phyloP scores from a whole-genome alignment of 2,888 invertebrate species.

The Nectonema munidae region DNA sequence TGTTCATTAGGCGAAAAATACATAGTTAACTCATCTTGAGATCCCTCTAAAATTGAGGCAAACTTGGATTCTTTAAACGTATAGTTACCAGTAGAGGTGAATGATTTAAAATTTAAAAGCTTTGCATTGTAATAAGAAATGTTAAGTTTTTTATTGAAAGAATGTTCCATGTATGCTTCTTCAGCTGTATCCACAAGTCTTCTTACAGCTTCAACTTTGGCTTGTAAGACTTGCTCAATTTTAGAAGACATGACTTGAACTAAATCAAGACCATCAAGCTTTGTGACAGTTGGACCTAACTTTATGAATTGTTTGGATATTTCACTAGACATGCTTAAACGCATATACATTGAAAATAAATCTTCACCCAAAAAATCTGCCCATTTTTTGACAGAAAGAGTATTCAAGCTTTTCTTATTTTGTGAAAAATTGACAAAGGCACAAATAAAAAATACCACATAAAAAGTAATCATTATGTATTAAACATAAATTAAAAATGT shows the following conservation, averaged over 20 bases:
- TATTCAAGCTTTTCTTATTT: no score
- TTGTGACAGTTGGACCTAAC: conserved; percentile 20
- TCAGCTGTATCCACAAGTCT: conserved; percentile 6
- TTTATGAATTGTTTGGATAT: no score
- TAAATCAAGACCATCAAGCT: conserved; percentile 42
- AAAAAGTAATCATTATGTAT: no score
- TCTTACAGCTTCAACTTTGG: conserved; percentile 57
- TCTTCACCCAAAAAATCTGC: no score
- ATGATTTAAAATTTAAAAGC: conserved; percentile 7
- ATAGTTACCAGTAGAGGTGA: conserved; percentile 14
- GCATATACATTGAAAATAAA: no score
- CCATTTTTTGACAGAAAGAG: no score
- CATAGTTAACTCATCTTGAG: conserved; percentile 2
- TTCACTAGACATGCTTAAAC: no score
- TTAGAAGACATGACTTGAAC: conserved; percentile 44
- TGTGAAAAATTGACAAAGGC: no score
- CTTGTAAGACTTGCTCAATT: conserved; percentile 46
- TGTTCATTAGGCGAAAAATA: conserved; percentile 13
- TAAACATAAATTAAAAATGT: no score
- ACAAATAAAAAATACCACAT: no score
- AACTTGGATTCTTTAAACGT: conserved; percentile 6
- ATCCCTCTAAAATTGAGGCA: neutral
- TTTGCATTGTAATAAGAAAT: conserved; percentile 21
- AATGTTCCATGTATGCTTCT: conserved; percentile 8
- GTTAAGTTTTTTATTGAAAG: conserved; percentile 2